Evolutionary conservation across 2,888 invertebrate species (phyloP).

Genomic region (Mythimna loreyi): DNA sequence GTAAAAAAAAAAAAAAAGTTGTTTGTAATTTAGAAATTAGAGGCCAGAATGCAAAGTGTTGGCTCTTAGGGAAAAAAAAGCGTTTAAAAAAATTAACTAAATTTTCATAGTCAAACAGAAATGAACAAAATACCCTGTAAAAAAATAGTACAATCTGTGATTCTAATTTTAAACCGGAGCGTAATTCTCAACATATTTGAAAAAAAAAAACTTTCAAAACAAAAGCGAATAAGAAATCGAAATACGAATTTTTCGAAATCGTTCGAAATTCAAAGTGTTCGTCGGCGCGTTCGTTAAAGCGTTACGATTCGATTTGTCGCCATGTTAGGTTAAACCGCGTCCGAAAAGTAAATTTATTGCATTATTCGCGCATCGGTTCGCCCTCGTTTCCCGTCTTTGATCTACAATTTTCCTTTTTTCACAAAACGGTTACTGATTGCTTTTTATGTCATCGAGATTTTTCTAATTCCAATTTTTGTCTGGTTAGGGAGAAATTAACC

Average conservation of each 20-base stretch:
- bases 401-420: constrained; percentile 76
- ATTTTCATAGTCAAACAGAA: background rate
- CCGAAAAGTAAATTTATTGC: constrained; percentile 82
- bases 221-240: constrained; percentile 20
- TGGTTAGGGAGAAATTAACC: constrained; percentile 61
- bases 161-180: constrained; percentile 14
- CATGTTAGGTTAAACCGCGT: constrained; percentile 73
- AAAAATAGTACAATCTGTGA: background rate
- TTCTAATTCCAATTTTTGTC: constrained; percentile 63
- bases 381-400: constrained; percentile 78
- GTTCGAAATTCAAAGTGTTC: constrained; percentile 76
- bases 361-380: constrained; percentile 80
- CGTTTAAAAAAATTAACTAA: background rate
- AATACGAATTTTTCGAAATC: constrained; percentile 20
- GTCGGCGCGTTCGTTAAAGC: constrained; percentile 72
- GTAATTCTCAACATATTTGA: constrained; percentile 28
- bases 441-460: constrained; percentile 77
- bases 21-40: no score
- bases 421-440: constrained; percentile 73
- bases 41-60: background rate
- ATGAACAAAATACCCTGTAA: background rate
- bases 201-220: constrained; percentile 15
- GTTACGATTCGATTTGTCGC: constrained; percentile 86
- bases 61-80: background rate
- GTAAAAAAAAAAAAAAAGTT: no score